phyloP scores from a whole-genome alignment of 2,888 invertebrate species.

The Drosophila melanosoma region DNA sequence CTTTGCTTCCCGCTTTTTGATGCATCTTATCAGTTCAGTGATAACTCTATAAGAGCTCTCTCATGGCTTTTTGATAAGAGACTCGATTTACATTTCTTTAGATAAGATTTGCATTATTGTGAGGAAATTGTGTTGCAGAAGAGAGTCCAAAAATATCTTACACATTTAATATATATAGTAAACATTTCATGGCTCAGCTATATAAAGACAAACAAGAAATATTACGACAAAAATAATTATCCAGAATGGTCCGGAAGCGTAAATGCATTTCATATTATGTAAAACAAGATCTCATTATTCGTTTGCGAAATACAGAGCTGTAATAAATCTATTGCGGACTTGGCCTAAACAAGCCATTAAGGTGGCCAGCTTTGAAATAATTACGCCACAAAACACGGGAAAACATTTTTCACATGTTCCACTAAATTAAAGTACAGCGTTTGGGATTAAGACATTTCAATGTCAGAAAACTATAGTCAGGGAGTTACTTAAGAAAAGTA shows the following conservation, averaged over 20 bases:
- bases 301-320: conserved; percentile 17
- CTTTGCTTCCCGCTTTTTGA: conserved; percentile 5
- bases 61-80: conserved; percentile 24
- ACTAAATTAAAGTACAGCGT: conserved; percentile 23
- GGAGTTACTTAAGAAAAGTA: conserved; percentile 2
- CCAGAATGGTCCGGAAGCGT: conserved; percentile 32
- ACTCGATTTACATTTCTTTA: conserved; percentile 31
- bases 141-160: conserved; percentile 22
- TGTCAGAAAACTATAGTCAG: conserved; percentile 21
- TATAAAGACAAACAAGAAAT: conserved; percentile 2
- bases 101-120: conserved; percentile 54
- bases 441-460: conserved; percentile 22
- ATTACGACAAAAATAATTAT: not conserved
- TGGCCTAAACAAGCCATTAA: conserved; percentile 36
- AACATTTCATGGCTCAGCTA: conserved; percentile 8
- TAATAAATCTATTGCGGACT: conserved; percentile 45
- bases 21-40: conserved; percentile 38
- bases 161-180: conserved; percentile 1
- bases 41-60: not conserved
- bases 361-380: conserved; percentile 22
- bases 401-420: conserved; percentile 48
- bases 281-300: conserved; percentile 45
- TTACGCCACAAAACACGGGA: conserved; percentile 30
- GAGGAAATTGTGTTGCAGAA: conserved; percentile 15
- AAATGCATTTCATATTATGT: conserved; percentile 30